Evolutionary conservation across 2,113 vertebrate genomes (phyloP), one percentile per base, ranked within the genome.

Genomic region (Passer montanus): DNA sequence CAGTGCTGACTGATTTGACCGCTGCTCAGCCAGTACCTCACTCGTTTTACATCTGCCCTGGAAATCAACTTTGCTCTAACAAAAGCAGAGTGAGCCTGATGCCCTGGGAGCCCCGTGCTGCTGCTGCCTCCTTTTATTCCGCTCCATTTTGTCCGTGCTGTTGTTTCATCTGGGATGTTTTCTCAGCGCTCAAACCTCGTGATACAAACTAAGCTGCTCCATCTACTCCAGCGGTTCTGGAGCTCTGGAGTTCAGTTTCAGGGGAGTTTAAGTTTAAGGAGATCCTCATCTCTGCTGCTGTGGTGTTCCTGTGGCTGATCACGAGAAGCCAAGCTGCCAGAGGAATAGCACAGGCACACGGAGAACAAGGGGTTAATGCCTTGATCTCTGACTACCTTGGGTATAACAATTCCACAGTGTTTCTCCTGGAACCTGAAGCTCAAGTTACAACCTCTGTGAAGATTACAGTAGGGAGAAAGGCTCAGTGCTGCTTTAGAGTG

Each of bases 41-140:
- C 37, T 73, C 87, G 3, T 62, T 49, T 73, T 13, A 17, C 43
- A 30, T 78, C 22, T 75, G 35, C 33, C 68, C 76, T 64, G 72
- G 21, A 63, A 50, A 66, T 15, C 50, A 62, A 10, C 24, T 59
- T 26, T 58, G 63, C 63, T 53, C 15, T 62, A 15, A 46, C 63
- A 58, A 47, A 43, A 27, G 74, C 35, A 53, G 49, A 5, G 50
- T 1, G 72, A 69, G 49, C 49, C 9, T 23, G n/a, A 2, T 0
- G 4, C 9, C 70, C 49, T 37, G 62, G n/a, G 24, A 84, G 47
- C 11, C 9, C 49, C 5, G 39, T 33, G 80, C 72, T 60, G 77
- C 74, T 62, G 74, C 67, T 46, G 68, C 64, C 56, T 30, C 82
- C 70, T 85, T 87, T 95, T 75, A 79, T 96, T 91, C 95, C 3